Percentiles rank a stretch among this genome's conserved stretches.
phyloP scores from a whole-genome alignment of 2,113 vertebrate species.

The Crypturellus undulatus region DNA sequence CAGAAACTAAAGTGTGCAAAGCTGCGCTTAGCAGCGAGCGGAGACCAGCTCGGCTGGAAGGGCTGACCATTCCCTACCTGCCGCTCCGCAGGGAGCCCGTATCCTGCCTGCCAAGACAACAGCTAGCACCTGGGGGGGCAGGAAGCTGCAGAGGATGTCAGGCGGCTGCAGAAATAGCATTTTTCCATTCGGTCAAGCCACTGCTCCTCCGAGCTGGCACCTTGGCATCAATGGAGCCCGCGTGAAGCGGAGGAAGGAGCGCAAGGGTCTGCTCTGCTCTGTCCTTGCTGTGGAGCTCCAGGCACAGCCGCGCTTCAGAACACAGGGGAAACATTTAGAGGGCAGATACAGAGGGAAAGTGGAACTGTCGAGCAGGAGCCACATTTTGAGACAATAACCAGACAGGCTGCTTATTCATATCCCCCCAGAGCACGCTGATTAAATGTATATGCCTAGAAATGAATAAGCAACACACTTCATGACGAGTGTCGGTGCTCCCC shows the following conservation, averaged over 20 bases:
- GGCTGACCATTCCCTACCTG: too few relatives aligned
- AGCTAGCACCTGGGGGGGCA: too few relatives aligned
- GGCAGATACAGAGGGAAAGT: background rate
- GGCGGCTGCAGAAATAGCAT: too few relatives aligned
- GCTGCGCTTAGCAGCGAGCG: background rate
- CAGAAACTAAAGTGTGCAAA: background rate
- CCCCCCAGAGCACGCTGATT: background rate
- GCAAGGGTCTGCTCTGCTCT: background rate
- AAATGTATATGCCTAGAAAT: background rate
- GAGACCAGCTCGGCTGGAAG: background rate
- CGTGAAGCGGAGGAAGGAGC: background rate
- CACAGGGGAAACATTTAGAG: background rate
- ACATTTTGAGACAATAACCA: background rate
- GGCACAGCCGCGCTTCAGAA: background rate
- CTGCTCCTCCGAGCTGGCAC: background rate
- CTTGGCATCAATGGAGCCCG: background rate
- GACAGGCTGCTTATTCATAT: background rate
- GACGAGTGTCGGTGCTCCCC: accelerated
- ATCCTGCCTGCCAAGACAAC: too few relatives aligned
- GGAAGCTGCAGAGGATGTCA: too few relatives aligned
- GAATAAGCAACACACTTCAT: background rate
- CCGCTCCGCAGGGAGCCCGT: too few relatives aligned
- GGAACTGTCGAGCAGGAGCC: background rate
- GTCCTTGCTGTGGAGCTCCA: background rate
- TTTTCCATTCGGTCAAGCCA: background rate